Percentiles rank a stretch among this genome's conserved stretches.
phyloP scores from a whole-genome alignment of 2,113 vertebrate species.

The Nymphicus hollandicus region DNA sequence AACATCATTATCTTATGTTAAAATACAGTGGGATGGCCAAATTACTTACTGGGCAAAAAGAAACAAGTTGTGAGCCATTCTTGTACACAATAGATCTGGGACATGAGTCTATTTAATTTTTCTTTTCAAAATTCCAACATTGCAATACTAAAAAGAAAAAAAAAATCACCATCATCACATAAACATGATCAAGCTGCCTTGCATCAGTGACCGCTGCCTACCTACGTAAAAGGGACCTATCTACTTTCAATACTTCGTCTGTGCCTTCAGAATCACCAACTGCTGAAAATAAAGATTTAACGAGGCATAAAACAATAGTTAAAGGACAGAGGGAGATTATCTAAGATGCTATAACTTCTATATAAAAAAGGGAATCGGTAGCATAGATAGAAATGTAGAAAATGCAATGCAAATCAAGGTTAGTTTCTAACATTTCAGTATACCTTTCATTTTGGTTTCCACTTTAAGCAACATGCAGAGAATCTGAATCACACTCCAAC shows the following conservation, averaged over 20 bases:
- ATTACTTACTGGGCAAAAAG: neutral
- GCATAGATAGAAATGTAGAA: neutral
- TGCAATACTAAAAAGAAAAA: neutral
- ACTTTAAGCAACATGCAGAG: neutral
- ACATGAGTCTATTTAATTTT: neutral
- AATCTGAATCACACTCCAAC: neutral
- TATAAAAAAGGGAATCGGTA: neutral
- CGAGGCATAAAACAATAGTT: neutral
- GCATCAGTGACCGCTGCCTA: neutral
- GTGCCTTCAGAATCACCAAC: neutral
- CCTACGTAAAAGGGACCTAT: neutral
- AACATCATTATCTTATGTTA: neutral
- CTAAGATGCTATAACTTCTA: neutral
- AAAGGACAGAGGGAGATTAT: neutral
- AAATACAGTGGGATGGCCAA: rapidly evolving
- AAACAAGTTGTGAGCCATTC: neutral
- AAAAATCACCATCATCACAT: neutral
- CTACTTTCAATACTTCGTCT: neutral
- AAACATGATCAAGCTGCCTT: neutral
- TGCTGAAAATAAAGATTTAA: neutral
- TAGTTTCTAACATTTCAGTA: neutral
- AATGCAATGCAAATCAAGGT: neutral
- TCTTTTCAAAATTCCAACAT: neutral
- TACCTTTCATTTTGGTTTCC: neutral
- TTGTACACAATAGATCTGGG: neutral